Conservation (phyloP, 2,888 invertebrate species). For the Cylloceria caligata region DNA sequence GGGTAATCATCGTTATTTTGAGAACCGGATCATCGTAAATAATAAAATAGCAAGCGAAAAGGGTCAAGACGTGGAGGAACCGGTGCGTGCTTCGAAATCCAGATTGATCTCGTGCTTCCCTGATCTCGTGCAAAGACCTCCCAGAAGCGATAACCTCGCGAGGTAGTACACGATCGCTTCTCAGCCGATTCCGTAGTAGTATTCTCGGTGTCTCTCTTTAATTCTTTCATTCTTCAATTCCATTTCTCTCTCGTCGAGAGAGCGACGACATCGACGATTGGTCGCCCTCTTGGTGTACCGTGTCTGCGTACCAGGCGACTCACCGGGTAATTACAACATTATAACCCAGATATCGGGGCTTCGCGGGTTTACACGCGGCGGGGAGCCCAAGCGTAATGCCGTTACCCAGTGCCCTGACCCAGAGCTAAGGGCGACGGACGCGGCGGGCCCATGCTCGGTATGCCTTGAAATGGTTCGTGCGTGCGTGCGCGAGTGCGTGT, state of each 20-base stretch:
- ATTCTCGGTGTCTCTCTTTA: background rate
- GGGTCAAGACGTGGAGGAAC: slow-evolving; percentile 16
- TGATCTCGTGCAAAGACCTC: slow-evolving; percentile 59
- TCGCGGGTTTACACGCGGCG: background rate
- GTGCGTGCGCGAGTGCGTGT: slow-evolving; percentile 60
- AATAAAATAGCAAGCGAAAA: slow-evolving; percentile 49
- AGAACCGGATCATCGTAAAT: slow-evolving; percentile 57
- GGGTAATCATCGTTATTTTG: slow-evolving; percentile 20
- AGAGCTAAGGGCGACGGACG: slow-evolving; percentile 81
- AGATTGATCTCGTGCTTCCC: slow-evolving; percentile 56
- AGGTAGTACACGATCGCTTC: too few species aligned
- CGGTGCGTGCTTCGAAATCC: slow-evolving; percentile 58
- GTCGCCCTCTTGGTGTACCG: background rate
- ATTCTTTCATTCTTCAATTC: background rate
- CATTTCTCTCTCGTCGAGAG: slow-evolving; percentile 22
- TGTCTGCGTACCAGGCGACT: slow-evolving; percentile 14
- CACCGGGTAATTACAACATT: slow-evolving; percentile 77
- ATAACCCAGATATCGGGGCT: slow-evolving; percentile 80
- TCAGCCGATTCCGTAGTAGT: background rate
- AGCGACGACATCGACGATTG: slow-evolving; percentile 3
- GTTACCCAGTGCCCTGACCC: slow-evolving; percentile 82
- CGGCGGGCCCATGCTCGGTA: slow-evolving; percentile 58
- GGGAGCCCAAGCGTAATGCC: slow-evolving; percentile 73
- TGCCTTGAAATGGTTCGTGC: slow-evolving; percentile 77
- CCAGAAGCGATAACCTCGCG: slow-evolving; percentile 62